Evolutionary conservation across 2,888 invertebrate species (phyloP), one percentile per base, ranked within the genome.

Genomic region (Linyphia triangularis): DNA sequence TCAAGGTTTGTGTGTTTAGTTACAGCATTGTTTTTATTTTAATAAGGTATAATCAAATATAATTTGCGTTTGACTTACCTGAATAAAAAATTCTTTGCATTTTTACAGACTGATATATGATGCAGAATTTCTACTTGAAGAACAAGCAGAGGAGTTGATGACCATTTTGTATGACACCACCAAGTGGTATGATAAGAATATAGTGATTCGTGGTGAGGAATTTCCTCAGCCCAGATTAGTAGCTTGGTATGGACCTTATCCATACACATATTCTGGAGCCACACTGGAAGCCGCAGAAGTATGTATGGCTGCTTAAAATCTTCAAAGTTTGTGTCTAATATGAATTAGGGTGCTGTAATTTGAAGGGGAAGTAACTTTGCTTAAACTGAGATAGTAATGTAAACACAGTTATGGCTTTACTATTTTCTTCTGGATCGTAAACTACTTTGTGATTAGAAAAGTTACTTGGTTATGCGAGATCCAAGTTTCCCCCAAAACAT

Each of bases 221-320:
- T 79, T 90, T 19, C 90, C 90, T 57, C 92, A 93, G 90, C 93
- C 93, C 3, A 90, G 93, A 79, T 91, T 93, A 33, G 93, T 94
- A 30, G 93, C 93, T 0, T 94, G 94, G 94, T 93, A 92, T 90
- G 94, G 94, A 1, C 93, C 93, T 4, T 92, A 92, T 82, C 92
- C 93, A 13, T 94, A 93, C 90, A 91, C 92, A 6, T 93, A 93
- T 90, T 92, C 93, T 61, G 93, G 93, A 7, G 82, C 90, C 61
- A 85, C 88, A 3, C 43, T 92, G 30, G 84, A 91, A 67, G 90
- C 91, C 72, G 91, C 91, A 88, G 91, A 91, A 40, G 77, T 90
- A 61, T 37, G 89, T 26, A 43, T 72, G 51, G n/a, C 33, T 33
- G 33, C 9, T 33, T 33, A 6, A 9, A 6, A 33, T 33, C 9